Percentiles rank a stretch among this genome's conserved stretches.
These are phyloP conservation scores for Ceratina japonica DNA, from an alignment of 1,140 invertebrate genomes.

Conservation along the genomic window DNA sequence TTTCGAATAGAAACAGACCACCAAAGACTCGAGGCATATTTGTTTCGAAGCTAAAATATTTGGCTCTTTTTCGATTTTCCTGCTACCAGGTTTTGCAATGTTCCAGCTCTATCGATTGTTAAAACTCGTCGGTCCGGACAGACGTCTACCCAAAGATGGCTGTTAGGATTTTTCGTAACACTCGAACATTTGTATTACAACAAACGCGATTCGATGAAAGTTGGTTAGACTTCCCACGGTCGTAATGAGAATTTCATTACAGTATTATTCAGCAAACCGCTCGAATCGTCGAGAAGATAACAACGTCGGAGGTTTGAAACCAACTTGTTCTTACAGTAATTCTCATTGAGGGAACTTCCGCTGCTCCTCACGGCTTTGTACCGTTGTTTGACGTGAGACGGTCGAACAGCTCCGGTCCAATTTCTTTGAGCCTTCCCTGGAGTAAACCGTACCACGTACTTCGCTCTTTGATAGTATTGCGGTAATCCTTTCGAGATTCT, in stretches of 20 bases:
- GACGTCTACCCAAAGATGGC: no score
- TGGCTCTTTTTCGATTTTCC: background rate
- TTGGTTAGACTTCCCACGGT: no score
- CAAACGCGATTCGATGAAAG: no score
- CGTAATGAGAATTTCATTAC: background rate
- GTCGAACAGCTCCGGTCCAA: background rate
- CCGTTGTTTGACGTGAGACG: background rate
- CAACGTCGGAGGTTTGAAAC: background rate
- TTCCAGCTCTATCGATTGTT: background rate
- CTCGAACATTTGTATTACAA: no score
- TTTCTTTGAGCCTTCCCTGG: constrained; percentile 19
- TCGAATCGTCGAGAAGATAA: background rate
- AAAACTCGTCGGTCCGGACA: background rate
- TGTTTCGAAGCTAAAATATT: background rate
- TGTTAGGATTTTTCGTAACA: no score
- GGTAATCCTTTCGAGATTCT: constrained; percentile 4
- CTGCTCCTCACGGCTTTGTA: background rate
- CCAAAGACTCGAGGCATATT: background rate
- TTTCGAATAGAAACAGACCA: no score
- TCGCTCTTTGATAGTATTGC: background rate
- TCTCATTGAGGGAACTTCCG: background rate
- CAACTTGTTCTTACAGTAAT: background rate
- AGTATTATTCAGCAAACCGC: background rate
- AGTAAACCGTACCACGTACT: background rate
- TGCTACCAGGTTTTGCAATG: background rate